Percentiles rank a stretch among this genome's conserved stretches.
Evolutionary conservation across 1,140 invertebrate genomes (phyloP).

Genomic region (Lepidurus apus): DNA sequence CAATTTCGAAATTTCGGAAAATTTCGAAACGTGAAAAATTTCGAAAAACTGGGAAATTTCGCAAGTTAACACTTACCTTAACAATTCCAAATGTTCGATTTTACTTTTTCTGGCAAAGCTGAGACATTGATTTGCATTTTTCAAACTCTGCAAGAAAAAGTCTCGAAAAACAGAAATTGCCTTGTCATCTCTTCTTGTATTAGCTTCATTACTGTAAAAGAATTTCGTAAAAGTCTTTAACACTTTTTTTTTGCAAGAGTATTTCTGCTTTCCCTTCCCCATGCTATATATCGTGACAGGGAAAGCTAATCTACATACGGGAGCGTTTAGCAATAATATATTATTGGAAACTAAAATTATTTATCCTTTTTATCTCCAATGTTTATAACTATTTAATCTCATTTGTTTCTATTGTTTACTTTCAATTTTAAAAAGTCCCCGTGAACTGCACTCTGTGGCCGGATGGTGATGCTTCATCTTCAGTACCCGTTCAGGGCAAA

Average conservation of each 20-base stretch:
- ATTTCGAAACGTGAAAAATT: too few species aligned
- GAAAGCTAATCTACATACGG: not conserved
- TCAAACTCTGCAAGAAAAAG: too few species aligned
- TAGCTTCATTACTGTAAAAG: too few species aligned
- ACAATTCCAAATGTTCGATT: too few species aligned
- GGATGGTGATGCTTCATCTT: not conserved
- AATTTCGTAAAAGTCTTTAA: too few species aligned
- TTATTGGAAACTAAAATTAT: not conserved
- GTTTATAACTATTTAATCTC: not conserved
- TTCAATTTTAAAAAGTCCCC: not conserved
- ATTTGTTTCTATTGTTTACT: not conserved
- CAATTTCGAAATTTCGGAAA: too few species aligned
- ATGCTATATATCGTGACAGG: not conserved
- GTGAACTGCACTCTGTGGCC: not conserved
- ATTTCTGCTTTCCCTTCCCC: not conserved
- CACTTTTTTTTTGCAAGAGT: too few species aligned
- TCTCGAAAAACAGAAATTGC: too few species aligned
- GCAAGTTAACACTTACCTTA: too few species aligned
- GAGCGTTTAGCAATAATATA: not conserved
- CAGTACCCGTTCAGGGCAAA: too few species aligned
- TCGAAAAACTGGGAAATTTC: too few species aligned
- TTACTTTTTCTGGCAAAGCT: not conserved
- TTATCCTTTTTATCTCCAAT: not conserved
- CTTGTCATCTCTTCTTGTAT: too few species aligned
- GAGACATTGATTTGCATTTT: not conserved